Base-by-base conservation (phyloP, 2,888 invertebrate species). In the Fissipunctia ypsillon region DNA sequence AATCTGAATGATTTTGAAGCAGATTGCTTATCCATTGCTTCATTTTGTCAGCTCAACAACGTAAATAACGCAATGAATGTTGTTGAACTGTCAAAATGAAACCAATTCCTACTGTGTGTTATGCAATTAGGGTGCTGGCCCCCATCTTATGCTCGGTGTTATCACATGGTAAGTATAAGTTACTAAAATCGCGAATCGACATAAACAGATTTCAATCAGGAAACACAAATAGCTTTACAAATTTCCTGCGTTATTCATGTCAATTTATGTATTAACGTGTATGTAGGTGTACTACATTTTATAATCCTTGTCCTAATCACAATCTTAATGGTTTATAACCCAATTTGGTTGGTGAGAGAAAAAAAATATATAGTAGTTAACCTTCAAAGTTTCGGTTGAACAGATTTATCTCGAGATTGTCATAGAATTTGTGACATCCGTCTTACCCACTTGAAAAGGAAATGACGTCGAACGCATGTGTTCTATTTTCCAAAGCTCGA, bases 281-380 rank as follows among this genome's bases (percentile, higher is more conserved):
- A 43, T 28, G 81, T 81, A 66, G 80, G 84, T 45, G 83, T 65
- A 60, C 7, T 43, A 48, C n/a, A 63, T 54, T 71, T 54, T 28
- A 45, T n/a, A 56, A 56, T 59, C 25, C 69, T 69, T 64, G 43
- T 63, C 35, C 38, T 68, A 71, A 73, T 83, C 31, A 61, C 6
- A 54, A 80, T 81, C 57, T 68, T 31, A 76, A 76, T 80, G 25
- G 61, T 25, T 48, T 68, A 54, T 65, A 52, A 45, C 68, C 76
- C 7, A 31, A 69, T 84, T 71, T 71, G 71, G 69, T 16, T 14
- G 22, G 52, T n/a, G 16, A 45, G 16, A 31, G n/a, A 56, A 71
- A 83, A 73, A 75, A 71, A 28, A 5, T 45, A 67, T 31, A 48
- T 41, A 9, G 6, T 35, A 4, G 80, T 59, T 83, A 22, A 60